Base-by-base conservation (phyloP, 2,888 invertebrate species). In the Drymonia ruficornis region DNA sequence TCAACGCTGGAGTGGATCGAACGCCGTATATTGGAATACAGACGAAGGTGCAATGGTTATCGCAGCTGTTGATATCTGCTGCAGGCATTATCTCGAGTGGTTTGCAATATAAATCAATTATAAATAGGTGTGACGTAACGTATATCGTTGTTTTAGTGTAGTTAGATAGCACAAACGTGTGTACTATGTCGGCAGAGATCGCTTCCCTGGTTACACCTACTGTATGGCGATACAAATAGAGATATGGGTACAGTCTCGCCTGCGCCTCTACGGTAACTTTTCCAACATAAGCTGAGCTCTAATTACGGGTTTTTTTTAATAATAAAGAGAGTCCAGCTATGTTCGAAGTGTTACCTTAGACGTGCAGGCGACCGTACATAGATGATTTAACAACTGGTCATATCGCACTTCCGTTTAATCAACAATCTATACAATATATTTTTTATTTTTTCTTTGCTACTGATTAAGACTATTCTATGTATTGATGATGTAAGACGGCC, bases 101-200 rank as follows among this genome's bases (percentile, higher is more conserved):
- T 69, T 57, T 67, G 63, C 61, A 67, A 70, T 71, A 53, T 70
- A 67, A 63, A 62, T 63, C 55, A 49, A 57, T 57, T 74, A 70
- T 70, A 63, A 69, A 77, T 70, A 72, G 61, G 52, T 60, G 60
- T 77, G 72, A 75, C 74, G 74, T 69, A 76, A 76, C 56, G 34
- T 19, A 55, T 51, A 53, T 62, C 56, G 52, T 28, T 52, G 50
- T 52, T 56, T 72, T 63, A 57, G 50, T 56, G 70, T 74, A 81
- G 81, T 72, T 78, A 7, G 78, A 76, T 73, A 83, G 85, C 83
- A 74, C 81, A 83, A 74, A 56, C 57, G 77, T 77, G 74, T 77
- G 31, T 36, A 19, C 29, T 77, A 34, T 28, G 29, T 38, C 18
- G 40, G 52, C 36, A 34, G 70, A 69, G 72, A 83, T 82, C 68